Percentiles rank a stretch among this genome's conserved stretches.
phyloP scores from a whole-genome alignment of 1,140 invertebrate genomes.

The Sitobion miscanthi region DNA sequence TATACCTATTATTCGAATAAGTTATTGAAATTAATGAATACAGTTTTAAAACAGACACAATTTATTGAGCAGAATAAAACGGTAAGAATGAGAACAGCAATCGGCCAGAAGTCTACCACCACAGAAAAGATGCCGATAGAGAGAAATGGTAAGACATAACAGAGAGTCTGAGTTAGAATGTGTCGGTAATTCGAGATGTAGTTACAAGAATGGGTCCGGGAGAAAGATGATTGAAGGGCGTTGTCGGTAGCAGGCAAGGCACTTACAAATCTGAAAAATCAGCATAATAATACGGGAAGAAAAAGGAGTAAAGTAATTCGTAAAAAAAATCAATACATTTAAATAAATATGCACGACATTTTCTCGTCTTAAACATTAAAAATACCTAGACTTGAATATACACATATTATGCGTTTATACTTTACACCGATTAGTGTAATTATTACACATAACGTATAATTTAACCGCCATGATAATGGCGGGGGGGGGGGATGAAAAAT shows the following conservation, averaged over 20 bases:
- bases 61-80: neutral
- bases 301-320: neutral
- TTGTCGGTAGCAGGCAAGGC: neutral
- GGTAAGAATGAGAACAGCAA: neutral
- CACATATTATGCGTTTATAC: neutral
- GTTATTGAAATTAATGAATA: neutral
- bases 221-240: neutral
- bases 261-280: neutral
- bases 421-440: neutral
- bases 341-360: neutral
- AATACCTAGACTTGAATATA: neutral
- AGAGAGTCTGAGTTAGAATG: no score
- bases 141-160: neutral
- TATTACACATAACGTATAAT: neutral
- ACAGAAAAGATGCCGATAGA: neutral
- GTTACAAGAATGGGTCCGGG: neutral
- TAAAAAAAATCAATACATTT: neutral
- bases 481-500: neutral
- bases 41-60: neutral
- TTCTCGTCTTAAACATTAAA: neutral
- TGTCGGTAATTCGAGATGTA: neutral
- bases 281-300: neutral
- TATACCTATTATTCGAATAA: neutral
- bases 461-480: neutral
- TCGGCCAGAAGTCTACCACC: neutral